Evolutionary conservation across 2,888 invertebrate species (phyloP).

Genomic region (Perdita meconis): DNA sequence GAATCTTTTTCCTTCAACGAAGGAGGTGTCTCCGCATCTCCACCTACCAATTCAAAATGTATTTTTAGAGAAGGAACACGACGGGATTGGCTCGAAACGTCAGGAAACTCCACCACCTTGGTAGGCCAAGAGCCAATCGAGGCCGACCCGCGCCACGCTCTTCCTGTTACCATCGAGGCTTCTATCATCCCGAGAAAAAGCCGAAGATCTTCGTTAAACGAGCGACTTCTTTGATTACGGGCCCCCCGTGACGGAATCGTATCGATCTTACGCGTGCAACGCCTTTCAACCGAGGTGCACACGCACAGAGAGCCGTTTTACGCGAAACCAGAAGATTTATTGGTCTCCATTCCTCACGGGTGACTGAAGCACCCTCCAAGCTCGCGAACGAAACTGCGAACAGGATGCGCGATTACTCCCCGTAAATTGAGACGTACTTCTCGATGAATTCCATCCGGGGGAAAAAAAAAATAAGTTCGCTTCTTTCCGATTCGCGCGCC

Average conservation of each 20-base stretch:
- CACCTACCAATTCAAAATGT: conserved; percentile 79
- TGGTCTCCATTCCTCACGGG: conserved; percentile 1
- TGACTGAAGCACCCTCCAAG: neutral
- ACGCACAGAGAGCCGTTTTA: conserved; percentile 15
- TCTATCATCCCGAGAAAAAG: conserved; percentile 57
- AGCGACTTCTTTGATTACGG: conserved; percentile 58
- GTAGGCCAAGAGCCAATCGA: conserved; percentile 73
- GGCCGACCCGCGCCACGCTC: conserved; percentile 28
- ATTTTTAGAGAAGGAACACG: conserved; percentile 76
- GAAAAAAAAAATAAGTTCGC: no score
- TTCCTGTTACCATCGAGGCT: conserved; percentile 56
- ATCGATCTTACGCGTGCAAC: conserved; percentile 37
- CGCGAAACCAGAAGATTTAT: conserved; percentile 33
- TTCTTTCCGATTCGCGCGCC: neutral
- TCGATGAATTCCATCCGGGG: neutral
- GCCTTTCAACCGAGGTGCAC: neutral
- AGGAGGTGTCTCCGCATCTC: conserved; percentile 77
- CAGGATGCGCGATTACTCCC: conserved; percentile 4
- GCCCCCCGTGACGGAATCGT: conserved; percentile 37
- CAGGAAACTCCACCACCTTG: conserved; percentile 76
- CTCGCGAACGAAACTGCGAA: neutral
- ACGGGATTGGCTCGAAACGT: conserved; percentile 74
- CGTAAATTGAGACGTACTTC: neutral
- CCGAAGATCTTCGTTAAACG: conserved; percentile 53
- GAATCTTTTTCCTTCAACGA: conserved; percentile 57